Base-by-base conservation (phyloP, 2,888 invertebrate genomes). In the Drosophila gaucha region DNA sequence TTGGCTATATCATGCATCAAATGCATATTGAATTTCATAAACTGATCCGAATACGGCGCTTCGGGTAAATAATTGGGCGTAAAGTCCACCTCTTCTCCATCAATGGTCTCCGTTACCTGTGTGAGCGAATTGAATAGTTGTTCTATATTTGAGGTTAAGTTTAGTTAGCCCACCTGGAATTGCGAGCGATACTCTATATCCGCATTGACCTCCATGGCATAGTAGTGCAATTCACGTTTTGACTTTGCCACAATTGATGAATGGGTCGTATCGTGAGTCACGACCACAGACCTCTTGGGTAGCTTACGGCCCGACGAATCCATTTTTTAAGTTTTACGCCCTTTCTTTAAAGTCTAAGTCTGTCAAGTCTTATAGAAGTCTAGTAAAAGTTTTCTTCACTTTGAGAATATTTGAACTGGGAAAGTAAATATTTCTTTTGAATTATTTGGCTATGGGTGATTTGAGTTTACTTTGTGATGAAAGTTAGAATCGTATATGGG, bases 31-130 rank as follows among this genome's bases (percentile, higher is more conserved):
- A 88, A 67, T 2, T 50, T 56, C 0, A 56, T 36, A 36, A 90
- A 88, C 8, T 60, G 66, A 0, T 74, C 79, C 0, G 35, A 10
- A 2, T 58, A 62, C 0, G 33, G 10, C 0, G 33, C 5, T 0
- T 68, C 39, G 0, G 64, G 47, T 8, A 90, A 58, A 0, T 41
- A n/a, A 33, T 89, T 89, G 1, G 90, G 90, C 6, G 90, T 90
- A 16, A 86, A 63, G 59, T 90, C 78, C 2, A 75, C 50, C 8
- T 63, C 52, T 6, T 75, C 38, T 12, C 74, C 82, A 18, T 65
- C 51, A 0, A 64, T 9, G 0, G 47, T 33, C 10, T 89, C 87
- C 4, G 51, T 18, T 3, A 90, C 73, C 82, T 87, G 30, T 1
- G 41, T 5, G 16, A 24, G 6, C 2, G 4, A 12, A 22, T 2